Conservation (phyloP, 2,888 invertebrate genomes). For the Trichopria drosophilae region DNA sequence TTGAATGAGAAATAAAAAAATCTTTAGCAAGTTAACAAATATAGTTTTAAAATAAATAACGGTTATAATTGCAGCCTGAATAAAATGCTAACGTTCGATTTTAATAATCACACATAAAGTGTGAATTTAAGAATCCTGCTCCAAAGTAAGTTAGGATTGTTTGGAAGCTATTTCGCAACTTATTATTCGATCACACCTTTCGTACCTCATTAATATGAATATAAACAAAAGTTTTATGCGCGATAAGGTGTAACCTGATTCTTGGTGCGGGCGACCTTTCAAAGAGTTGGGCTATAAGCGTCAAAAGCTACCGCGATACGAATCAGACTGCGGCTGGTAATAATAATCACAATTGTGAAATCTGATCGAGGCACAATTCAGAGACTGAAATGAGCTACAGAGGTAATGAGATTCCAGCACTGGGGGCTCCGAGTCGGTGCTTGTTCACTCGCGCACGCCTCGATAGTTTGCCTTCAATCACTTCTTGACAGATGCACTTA, state of each 20-base stretch:
- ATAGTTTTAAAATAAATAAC: too few species aligned
- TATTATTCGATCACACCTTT: slow-evolving; percentile 23
- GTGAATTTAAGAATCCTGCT: too few species aligned
- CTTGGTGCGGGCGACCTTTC: background rate
- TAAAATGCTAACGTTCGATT: too few species aligned
- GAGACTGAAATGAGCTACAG: slow-evolving; percentile 47
- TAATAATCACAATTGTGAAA: slow-evolving; percentile 52
- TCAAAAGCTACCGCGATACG: slow-evolving; percentile 13
- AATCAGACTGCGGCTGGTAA: slow-evolving; percentile 23
- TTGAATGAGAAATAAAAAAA: too few species aligned
- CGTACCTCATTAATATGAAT: slow-evolving; percentile 37
- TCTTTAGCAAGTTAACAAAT: too few species aligned
- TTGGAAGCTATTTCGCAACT: too few species aligned
- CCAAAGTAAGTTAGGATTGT: too few species aligned
- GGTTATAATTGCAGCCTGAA: too few species aligned
- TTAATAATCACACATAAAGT: slow-evolving; percentile 31
- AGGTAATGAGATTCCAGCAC: slow-evolving; percentile 47
- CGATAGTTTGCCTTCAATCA: slow-evolving; percentile 56
- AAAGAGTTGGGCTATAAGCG: background rate
- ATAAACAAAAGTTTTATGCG: slow-evolving; percentile 43
- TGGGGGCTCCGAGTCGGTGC: slow-evolving; percentile 5
- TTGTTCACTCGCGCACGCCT: slow-evolving; percentile 32
- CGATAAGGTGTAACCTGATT: slow-evolving; percentile 1
- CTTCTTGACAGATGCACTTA: slow-evolving; percentile 57
- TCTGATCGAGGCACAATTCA: slow-evolving; percentile 52